Base-by-base conservation (phyloP, 2,797 vertebrate species). In the Iguana delicatissima region DNA sequence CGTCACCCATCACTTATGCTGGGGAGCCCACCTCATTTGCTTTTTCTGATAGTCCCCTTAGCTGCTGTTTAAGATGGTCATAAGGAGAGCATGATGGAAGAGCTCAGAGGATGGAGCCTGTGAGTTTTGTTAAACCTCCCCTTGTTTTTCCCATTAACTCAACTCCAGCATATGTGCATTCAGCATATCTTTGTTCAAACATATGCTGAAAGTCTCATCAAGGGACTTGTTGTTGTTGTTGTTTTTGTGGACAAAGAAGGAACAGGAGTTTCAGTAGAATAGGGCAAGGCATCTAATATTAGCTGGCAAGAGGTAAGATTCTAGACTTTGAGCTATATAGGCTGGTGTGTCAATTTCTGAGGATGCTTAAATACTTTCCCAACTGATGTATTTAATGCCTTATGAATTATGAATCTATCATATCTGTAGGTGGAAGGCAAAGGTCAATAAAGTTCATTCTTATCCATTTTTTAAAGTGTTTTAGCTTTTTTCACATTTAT, bases 391-490 rank as follows among this genome's bases (percentile, higher is more conserved):
- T 46, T 46, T 46, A 46, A 46, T 46, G 77, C 14, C 32, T 14
- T 6, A 1, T 90, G 84, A 80, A 50, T 80, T 6, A 0, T 90
- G 86, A 52, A 50, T 52, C 77, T 32, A 13, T 55, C 57, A 91
- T 67, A 50, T 46, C 1, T 22, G 6, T 74, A 80, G 55, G 69
- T 50, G 6, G 90, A 95, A 91, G 24, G 6, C 38, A 87, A 79
- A 32, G 46, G 59, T 87, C 16, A 92, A 77, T 24, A 79, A 80
- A 69, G 83, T 74, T 7, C 29, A 74, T 57, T 74, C 35, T 86
- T 74, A 38, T 38, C 89, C 80, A 59, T 13, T 42, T 76, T 86
- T 42, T 83, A 64, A 42, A 76, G 52, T 18, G 55, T 59, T 42
- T 35, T 85, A 86, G 85, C 12, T 89, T 89, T 92, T 67, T 57